phyloP scores from a whole-genome alignment of 2,113 vertebrate species.

The Microcebus ravelobensis region DNA sequence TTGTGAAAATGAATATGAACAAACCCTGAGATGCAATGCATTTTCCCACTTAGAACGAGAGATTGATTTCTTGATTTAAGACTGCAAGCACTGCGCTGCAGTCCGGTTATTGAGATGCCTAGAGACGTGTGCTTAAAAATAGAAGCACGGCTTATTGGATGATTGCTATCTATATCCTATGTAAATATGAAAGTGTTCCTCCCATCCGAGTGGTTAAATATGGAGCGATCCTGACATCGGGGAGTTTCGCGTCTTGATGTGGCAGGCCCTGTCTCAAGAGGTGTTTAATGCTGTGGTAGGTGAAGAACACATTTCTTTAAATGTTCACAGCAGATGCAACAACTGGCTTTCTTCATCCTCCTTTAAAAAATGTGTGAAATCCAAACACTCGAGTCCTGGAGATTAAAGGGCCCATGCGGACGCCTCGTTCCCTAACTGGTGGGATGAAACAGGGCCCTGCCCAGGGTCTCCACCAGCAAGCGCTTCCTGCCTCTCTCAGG shows the following conservation, averaged over 20 bases:
- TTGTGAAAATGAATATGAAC: background rate
- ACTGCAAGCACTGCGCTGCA: background rate
- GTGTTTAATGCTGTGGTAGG: background rate
- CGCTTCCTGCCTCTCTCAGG: background rate
- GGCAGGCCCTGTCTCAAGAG: background rate
- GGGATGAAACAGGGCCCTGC: background rate
- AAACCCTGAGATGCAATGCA: background rate
- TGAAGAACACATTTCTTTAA: slow-evolving; percentile 23
- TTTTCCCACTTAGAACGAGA: slow-evolving; percentile 29
- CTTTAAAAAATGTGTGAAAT: slow-evolving; percentile 5
- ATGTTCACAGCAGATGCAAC: background rate
- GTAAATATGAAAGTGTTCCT: slow-evolving; percentile 8
- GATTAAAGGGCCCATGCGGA: background rate
- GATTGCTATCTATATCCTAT: background rate
- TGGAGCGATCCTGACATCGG: background rate
- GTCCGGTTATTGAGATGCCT: background rate
- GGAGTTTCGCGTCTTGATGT: background rate
- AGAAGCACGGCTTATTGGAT: slow-evolving; percentile 17
- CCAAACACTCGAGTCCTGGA: background rate
- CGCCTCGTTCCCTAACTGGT: background rate
- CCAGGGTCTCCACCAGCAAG: fast-evolving
- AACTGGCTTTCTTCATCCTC: background rate
- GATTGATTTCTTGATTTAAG: background rate
- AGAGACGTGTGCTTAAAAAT: background rate
- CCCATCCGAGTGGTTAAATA: background rate